A percentile compares a stretch with the other conserved stretches of the same genome.
phyloP scores from a whole-genome alignment of 2,888 invertebrate species.

The Temnothorax ravouxi region DNA sequence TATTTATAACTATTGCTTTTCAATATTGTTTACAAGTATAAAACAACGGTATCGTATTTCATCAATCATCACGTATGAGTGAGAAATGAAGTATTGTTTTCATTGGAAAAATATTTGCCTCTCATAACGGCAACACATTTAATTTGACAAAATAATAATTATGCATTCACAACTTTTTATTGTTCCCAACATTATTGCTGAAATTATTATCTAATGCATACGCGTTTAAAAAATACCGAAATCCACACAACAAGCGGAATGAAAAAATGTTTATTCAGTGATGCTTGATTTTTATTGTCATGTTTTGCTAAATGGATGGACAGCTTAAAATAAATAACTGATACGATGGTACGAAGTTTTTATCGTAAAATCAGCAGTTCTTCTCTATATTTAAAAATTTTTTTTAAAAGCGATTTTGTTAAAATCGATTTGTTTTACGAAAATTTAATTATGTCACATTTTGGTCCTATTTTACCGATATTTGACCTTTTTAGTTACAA shows the following conservation, averaged over 20 bases:
- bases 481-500: too few relatives aligned
- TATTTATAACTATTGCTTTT: conserved; percentile 31
- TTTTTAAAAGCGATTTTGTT: too few relatives aligned
- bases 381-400: background rate
- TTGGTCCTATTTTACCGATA: background rate
- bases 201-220: conserved; percentile 29
- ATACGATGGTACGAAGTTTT: background rate
- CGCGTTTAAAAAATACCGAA: conserved; percentile 8
- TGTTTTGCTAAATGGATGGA: background rate
- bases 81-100: conserved; percentile 35
- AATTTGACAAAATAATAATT: conserved; percentile 21
- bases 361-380: background rate
- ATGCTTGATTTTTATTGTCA: background rate
- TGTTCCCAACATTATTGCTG: conserved; percentile 17
- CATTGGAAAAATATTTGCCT: conserved; percentile 34
- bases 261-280: background rate
- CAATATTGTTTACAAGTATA: conserved; percentile 1
- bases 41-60: conserved; percentile 7
- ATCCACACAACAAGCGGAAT: background rate
- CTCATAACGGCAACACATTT: conserved; percentile 9
- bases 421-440: background rate
- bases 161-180: conserved; percentile 21
- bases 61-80: background rate
- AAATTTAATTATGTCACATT: background rate
- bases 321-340: background rate